Base-by-base conservation (phyloP, 1,140 invertebrate genomes). In the Littorina saxatilis region DNA sequence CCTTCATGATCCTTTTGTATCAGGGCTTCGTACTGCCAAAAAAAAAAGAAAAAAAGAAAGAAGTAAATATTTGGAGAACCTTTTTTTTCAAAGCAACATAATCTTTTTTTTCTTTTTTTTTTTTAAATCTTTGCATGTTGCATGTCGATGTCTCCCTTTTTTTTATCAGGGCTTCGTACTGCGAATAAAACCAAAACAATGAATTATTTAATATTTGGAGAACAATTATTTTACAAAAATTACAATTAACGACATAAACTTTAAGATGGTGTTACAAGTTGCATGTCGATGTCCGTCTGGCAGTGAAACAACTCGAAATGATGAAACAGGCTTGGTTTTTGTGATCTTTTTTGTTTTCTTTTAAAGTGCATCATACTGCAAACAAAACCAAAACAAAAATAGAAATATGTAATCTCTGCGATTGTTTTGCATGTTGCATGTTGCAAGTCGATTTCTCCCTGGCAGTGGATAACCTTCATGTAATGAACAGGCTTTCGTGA, bases 261-360 rank as follows among this genome's bases (percentile, higher is more conserved):
- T 68, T 37, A 23, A 29, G 7, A 0, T 52, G 0, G 13, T 52
- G n/a, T 68, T 68, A 9, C n/a, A 11, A 11, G 63, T 68, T 80
- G 78, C 13, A 1, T 39, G 58, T 43, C 76, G 35, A 37, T 15
- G 27, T 79, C 86, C 0, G 96, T 95, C 43, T 96, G 96, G 89
- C 99, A 99, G 89, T 99, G 97, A 89, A 99, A 99, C 0, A 99
- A 94, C 93, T 99, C 98, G 96, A 99, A 99, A 89, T 99, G 99
- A 93, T 99, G 99, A 1, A 99, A 97, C 13, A 99, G 87, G 55
- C 96, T n/a, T n/a, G n/a, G n/a, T n/a, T 95, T 72, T 90, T 86
- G 50, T 82, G 86, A 4, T 85, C 88, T 39, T 82, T 66, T 15
- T 86, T 37, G 32, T 92, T 91, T 1, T n/a, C n/a, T n/a, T n/a